phyloP scores from a whole-genome alignment of 2,797 vertebrate genomes.

The Ctenosaura bakeri region DNA sequence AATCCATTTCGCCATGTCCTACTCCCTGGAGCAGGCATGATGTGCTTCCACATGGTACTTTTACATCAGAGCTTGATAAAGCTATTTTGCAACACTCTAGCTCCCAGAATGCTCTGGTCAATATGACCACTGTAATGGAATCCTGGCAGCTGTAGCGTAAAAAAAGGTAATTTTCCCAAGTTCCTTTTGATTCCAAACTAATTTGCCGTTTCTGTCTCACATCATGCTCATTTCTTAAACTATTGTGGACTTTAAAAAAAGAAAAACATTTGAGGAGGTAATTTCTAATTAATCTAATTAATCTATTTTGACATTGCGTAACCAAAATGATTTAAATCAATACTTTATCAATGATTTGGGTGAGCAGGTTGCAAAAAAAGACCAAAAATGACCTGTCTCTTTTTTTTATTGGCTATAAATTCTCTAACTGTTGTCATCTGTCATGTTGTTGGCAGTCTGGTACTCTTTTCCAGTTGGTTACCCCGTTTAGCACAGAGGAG shows the following conservation, averaged over 20 bases:
- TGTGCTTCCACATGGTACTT: too few relatives aligned
- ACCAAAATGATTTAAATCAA: background rate
- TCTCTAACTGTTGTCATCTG: constrained; percentile 14
- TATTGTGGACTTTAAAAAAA: background rate
- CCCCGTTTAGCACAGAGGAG: constrained; percentile 2
- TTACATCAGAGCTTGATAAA: too few relatives aligned
- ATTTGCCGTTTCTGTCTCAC: background rate
- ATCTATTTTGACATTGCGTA: background rate
- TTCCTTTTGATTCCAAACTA: background rate
- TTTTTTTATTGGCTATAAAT: constrained; percentile 23
- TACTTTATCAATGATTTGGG: constrained; percentile 4
- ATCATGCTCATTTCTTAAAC: background rate
- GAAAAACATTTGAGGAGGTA: background rate
- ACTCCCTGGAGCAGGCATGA: too few relatives aligned
- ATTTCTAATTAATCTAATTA: background rate
- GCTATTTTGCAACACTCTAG: too few relatives aligned
- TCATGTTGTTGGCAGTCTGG: constrained; percentile 29
- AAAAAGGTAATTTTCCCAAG: too few relatives aligned
- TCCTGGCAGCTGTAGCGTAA: too few relatives aligned
- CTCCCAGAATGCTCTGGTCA: too few relatives aligned
- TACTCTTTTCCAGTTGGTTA: constrained; percentile 1
- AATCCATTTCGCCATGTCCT: too few relatives aligned
- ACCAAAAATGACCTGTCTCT: background rate
- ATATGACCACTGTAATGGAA: too few relatives aligned
- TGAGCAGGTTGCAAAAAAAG: background rate